These are phyloP conservation scores for Xiphydria camelus DNA, from an alignment of 2,888 invertebrate genomes.

Conservation along the genomic window DNA sequence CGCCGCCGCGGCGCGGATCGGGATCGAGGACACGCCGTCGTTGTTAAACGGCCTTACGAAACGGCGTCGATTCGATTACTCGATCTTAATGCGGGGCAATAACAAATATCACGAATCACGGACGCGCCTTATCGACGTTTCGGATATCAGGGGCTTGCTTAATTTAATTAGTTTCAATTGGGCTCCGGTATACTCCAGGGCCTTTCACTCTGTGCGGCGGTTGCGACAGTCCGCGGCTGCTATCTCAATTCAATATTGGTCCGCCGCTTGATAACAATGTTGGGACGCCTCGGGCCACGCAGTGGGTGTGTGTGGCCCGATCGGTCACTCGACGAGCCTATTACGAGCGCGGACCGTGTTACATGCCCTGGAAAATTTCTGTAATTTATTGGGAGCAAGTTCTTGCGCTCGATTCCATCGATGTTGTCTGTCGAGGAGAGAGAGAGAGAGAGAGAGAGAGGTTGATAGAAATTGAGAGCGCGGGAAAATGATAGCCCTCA, in stretches of 20 bases:
- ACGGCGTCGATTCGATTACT: neutral
- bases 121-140: no score
- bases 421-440: no score
- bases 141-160: conserved; percentile 6
- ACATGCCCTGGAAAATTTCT: conserved; percentile 37
- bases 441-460: neutral
- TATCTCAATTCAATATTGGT: conserved; percentile 36
- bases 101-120: neutral
- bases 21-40: conserved; percentile 1
- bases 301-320: conserved; percentile 13
- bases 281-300: conserved; percentile 33
- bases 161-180: conserved; percentile 31
- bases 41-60: no score
- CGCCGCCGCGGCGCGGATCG: neutral
- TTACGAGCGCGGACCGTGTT: conserved; percentile 22
- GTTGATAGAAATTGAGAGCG: neutral
- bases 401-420: conserved; percentile 14
- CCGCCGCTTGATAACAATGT: conserved; percentile 43
- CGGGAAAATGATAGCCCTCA: no score
- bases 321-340: conserved; percentile 5
- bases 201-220: conserved; percentile 52
- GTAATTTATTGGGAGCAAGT: conserved; percentile 33
- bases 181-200: conserved; percentile 18
- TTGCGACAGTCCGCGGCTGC: conserved; percentile 39
- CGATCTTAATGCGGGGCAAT: neutral